Base-by-base conservation (phyloP, 2,113 vertebrate genomes). In the Centropus unirufus region DNA sequence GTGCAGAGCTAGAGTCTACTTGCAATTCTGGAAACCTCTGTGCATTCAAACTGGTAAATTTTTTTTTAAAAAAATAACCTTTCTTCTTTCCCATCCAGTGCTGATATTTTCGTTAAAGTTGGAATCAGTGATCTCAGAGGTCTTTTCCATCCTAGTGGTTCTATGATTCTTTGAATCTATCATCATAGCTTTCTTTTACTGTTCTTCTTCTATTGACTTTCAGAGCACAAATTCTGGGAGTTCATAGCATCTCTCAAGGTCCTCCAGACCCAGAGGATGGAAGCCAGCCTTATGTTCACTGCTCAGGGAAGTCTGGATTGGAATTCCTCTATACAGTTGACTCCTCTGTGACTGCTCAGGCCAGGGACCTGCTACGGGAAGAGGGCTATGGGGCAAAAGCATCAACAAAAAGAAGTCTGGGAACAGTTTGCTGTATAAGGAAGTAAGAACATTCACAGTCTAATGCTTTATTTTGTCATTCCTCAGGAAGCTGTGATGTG, bases 341-440 rank as follows among this genome's bases (percentile, higher is more conserved):
- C 14, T 18, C 7, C 22, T 26, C 52, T 40, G n/a, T 32, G 61
- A 67, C 20, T 58, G 27, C 20, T 63, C 0, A 0, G 42, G 9
- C 18, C 26, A 81, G 34, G 17, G 42, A 46, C 12, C 39, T 42
- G 55, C 4, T 40, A 26, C 17, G 8, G 24, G 20, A 81, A 83
- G 40, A 26, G n/a, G 14, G 23, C 15, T 26, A 34, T 6, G 14
- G 29, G 5, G 14, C 1, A 1, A 89, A 82, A 27, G 20, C n/a
- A 51, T 16, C 30, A 74, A 34, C 13, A 27, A 74, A 66, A 12
- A 89, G 63, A 46, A 57, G 64, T 47, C 18, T n/a, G 49, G 46
- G 21, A 14, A 52, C 27, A 0, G 1, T 64, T 46, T 86, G 49
- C 44, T 74, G 5, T 26, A 7, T 0, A 8, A 54, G 26, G 18